Conservation (phyloP, 92 coral and sea anemone genomes). For the Meandrina meandrites region DNA sequence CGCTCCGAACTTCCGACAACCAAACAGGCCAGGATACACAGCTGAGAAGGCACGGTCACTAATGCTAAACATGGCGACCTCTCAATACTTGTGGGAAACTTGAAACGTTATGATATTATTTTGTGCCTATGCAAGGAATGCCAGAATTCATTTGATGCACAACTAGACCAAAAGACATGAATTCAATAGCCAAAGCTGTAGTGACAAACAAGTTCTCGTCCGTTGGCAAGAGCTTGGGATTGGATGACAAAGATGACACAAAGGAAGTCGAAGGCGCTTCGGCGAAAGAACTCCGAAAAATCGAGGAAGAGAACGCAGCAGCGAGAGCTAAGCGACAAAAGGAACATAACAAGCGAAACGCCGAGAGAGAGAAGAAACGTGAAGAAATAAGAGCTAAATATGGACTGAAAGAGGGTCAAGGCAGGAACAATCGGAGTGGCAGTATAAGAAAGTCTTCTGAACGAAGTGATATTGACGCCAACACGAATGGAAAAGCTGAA, state of each 20-base stretch:
- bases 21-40: constrained; percentile 30
- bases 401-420: constrained; percentile 55
- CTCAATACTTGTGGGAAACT: not conserved
- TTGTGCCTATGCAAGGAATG: not conserved
- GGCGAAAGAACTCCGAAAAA: constrained; percentile 63
- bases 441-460: constrained; percentile 9
- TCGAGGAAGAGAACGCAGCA: constrained; percentile 58
- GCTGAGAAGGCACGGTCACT: constrained; percentile 19
- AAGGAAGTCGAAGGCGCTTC: constrained; percentile 36
- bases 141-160: not conserved
- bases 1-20: not conserved
- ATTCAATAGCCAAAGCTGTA: constrained; percentile 53
- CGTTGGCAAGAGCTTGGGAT: constrained; percentile 57
- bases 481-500: not conserved
- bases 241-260: constrained; percentile 47
- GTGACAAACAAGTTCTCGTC: constrained; percentile 64
- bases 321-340: constrained; percentile 68
- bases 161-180: constrained; percentile 28
- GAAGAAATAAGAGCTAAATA: constrained; percentile 78
- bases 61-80: constrained; percentile 28
- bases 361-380: constrained; percentile 70
- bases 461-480: constrained; percentile 1
- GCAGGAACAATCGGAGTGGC: constrained; percentile 30
- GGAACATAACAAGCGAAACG: constrained; percentile 64
- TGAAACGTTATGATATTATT: not conserved